These are phyloP conservation scores for Apis dorsata DNA, from an alignment of 1,140 invertebrate genomes.

Conservation along the genomic window DNA sequence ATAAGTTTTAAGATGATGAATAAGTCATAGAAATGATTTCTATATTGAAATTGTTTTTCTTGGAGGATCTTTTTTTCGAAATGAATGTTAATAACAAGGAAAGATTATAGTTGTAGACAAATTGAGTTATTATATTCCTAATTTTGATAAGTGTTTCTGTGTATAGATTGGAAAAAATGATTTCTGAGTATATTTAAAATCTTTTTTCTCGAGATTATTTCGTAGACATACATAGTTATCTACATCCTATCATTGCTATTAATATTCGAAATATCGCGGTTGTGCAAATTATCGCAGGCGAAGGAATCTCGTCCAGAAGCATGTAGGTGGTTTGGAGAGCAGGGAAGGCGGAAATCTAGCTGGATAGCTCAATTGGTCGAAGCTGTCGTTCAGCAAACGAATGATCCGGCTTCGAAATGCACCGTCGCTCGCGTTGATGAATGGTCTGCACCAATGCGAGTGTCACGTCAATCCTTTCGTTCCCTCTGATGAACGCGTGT, in stretches of 20 bases:
- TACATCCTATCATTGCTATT: constrained; percentile 5
- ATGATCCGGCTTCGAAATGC: constrained; percentile 15
- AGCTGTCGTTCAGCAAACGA: constrained; percentile 14
- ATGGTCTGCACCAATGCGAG: constrained; percentile 9
- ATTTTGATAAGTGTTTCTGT: too few relatives aligned
- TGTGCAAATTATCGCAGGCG: background rate
- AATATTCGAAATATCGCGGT: background rate
- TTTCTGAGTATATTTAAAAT: too few relatives aligned
- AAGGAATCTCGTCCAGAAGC: background rate
- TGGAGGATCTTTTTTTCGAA: too few relatives aligned
- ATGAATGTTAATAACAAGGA: too few relatives aligned
- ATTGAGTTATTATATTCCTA: too few relatives aligned
- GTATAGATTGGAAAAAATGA: too few relatives aligned
- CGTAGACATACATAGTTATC: too few relatives aligned
- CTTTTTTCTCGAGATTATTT: too few relatives aligned
- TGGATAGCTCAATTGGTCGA: constrained; percentile 20
- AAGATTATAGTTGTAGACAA: too few relatives aligned
- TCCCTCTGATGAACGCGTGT: constrained; percentile 11
- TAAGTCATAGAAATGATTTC: too few relatives aligned
- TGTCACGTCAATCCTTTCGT: constrained; percentile 10
- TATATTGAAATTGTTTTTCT: too few relatives aligned
- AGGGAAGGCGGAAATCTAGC: background rate
- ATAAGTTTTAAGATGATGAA: too few relatives aligned
- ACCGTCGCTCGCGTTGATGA: constrained; percentile 4
- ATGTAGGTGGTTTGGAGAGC: background rate